Base-by-base conservation (phyloP, 2,113 vertebrate species). In the Melanocharis versteri region DNA sequence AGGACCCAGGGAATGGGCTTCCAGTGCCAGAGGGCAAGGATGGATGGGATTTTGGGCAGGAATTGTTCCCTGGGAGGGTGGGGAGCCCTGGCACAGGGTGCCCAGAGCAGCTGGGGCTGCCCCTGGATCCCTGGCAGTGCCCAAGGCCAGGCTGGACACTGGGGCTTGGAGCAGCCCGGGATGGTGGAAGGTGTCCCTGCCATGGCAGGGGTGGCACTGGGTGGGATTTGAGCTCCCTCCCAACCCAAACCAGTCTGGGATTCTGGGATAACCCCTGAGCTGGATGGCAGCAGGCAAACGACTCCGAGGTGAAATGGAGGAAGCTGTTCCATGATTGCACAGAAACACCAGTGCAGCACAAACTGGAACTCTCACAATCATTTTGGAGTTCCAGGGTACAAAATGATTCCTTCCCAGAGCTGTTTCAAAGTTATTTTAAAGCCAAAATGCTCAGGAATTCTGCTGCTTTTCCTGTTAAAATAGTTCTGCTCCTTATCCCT, bases 161-260 rank as follows among this genome's bases (percentile, higher is more conserved):
- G 15, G 61, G 51, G 26, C 7, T 66, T n/a, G 7, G 54, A n/a
- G 28, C 48, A n/a, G 2, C 40, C 57, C 37, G 76, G 76, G 27
- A 2, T 13, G 22, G 26, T 23, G 37, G 57, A 1, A 50, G 44
- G 22, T 27, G 76, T 44, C 68, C 76, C 86, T 78, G 84, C 84
- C 76, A 9, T 15, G 66, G 56, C 28, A 13, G 56, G 28, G 56
- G 15, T 20, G 57, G 21, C 5, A 3, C 19, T n/a, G 53, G 77
- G 0, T 1, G 68, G 10, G 28, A 0, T 89, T n/a, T 53, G 0
- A 8, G 53, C 0, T 31, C 30, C 20, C 6, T 68, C 11, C 68
- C 16, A 21, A 4, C 33, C 69, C 45, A 40, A 19, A 6, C n/a
- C 87, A 60, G 13, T 30, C 39, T 53, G 61, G 47, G n/a, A 31